Evolutionary conservation across 2,888 invertebrate species (phyloP).

Genomic region (Amaurobius ferox): DNA sequence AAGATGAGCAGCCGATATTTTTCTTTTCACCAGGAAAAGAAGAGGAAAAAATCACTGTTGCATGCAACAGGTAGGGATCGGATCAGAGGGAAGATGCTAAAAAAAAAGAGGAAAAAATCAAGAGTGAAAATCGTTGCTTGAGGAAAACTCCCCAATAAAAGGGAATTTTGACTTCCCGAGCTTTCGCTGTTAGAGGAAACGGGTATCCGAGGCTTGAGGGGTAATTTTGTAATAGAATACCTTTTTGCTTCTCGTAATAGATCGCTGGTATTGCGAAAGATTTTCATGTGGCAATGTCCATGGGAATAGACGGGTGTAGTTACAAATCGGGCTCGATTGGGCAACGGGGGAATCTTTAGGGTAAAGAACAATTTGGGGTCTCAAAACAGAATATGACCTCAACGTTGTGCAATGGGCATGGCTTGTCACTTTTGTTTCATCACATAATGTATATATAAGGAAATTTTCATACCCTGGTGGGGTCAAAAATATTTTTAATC

Average conservation of each 20-base stretch:
- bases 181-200: neutral
- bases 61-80: neutral
- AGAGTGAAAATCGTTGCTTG: neutral
- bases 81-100: neutral
- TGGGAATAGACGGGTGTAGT: too few relatives aligned
- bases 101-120: neutral
- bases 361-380: too few relatives aligned
- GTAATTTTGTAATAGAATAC: neutral
- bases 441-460: too few relatives aligned
- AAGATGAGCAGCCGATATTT: neutral
- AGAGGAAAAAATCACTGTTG: neutral
- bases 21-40: neutral
- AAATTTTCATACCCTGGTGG: too few relatives aligned
- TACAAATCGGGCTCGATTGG: too few relatives aligned
- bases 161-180: neutral
- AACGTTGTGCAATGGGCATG: too few relatives aligned
- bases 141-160: neutral
- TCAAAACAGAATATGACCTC: too few relatives aligned
- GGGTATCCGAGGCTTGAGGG: neutral
- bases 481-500: too few relatives aligned
- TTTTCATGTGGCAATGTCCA: too few relatives aligned
- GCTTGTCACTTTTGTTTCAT: too few relatives aligned
- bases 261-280: neutral
- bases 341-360: too few relatives aligned
- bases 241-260: neutral